Evolutionary conservation across 2,888 invertebrate genomes (phyloP), one percentile per base, ranked within the genome.

Genomic region (Acholoe squamosa): DNA sequence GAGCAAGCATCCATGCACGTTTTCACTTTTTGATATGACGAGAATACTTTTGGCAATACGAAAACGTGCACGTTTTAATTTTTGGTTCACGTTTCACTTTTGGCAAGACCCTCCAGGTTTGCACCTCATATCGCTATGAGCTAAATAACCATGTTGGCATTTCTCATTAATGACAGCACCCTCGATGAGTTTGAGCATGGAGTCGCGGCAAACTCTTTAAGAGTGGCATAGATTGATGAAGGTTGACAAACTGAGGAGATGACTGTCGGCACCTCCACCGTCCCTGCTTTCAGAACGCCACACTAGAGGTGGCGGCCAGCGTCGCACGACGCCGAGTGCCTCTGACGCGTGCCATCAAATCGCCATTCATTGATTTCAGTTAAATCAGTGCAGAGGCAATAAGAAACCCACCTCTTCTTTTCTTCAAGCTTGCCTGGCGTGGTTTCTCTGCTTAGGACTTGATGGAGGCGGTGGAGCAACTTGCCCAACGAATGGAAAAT

Each of bases 291-390:
- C 7, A 71, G 31, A 25, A 71, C 71, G 31, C 71, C 19, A 14
- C 71, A 61, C 61, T 19, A 3, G 5, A 61, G 61, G n/a, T 61
- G 31, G 3, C 71, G 3, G 0, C 71, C 14, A 25, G 25, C 71
- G 71, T 28, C 14, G 71, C 71, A n/a, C 71, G 31, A 28, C 14
- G 3, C 3, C n/a, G 3, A 71, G 25, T 28, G 71, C 71, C 71
- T 22, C 31, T 33, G 80, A 80, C 43, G 31, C 43, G 34, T 34
- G 33, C 34, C 80, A 43, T 34, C 80, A 80, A 80, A 80, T 80
- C 80, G 25, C 80, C 80, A 80, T 80, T 80, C 80, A 80, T 80
- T 43, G 80, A 80, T 80, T 80, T 22, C 80, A 80, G 80, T 43
- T 80, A 80, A 80, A 80, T 80, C 80, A 80, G 34, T 0, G 16